Conservation (phyloP, 2,888 invertebrate genomes). For the Callosobruchus maculatus region DNA sequence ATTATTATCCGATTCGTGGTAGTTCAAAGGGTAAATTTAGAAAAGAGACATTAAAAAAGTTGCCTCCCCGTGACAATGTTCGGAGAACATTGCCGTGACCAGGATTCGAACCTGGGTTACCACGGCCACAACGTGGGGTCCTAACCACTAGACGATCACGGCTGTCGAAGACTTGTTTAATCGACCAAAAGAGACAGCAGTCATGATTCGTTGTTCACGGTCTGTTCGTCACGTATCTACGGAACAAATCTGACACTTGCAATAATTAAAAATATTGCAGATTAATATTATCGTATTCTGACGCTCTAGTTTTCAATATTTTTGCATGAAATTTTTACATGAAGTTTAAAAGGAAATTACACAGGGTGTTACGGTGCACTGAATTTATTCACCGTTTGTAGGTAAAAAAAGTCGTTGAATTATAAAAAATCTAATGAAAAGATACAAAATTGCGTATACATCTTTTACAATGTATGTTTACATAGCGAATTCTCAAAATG, state of each 20-base stretch:
- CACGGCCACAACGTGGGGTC: conserved; percentile 61
- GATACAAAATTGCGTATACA: too few relatives aligned
- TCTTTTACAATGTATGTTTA: too few relatives aligned
- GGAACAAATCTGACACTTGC: neutral
- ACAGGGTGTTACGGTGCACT: too few relatives aligned
- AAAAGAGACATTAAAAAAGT: neutral
- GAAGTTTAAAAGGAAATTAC: too few relatives aligned
- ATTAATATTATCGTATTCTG: neutral
- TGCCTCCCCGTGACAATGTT: neutral
- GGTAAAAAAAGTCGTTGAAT: too few relatives aligned
- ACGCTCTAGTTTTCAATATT: too few relatives aligned
- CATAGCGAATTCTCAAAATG: too few relatives aligned
- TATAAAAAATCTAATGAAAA: too few relatives aligned
- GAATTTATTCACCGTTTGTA: too few relatives aligned
- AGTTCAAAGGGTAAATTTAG: too few relatives aligned
- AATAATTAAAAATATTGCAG: neutral
- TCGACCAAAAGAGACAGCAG: neutral
- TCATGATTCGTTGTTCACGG: neutral
- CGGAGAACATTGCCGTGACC: conserved; percentile 49
- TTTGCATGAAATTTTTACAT: too few relatives aligned
- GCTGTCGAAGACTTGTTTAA: conserved; percentile 24
- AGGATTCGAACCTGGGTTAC: conserved; percentile 62
- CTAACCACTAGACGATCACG: conserved; percentile 47
- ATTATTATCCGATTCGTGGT: too few relatives aligned
- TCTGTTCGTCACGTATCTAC: neutral